A percentile compares a stretch with the other conserved stretches of the same genome.
phyloP scores from a whole-genome alignment of 2,888 invertebrate genomes.

The Neoitamus cyanurus region DNA sequence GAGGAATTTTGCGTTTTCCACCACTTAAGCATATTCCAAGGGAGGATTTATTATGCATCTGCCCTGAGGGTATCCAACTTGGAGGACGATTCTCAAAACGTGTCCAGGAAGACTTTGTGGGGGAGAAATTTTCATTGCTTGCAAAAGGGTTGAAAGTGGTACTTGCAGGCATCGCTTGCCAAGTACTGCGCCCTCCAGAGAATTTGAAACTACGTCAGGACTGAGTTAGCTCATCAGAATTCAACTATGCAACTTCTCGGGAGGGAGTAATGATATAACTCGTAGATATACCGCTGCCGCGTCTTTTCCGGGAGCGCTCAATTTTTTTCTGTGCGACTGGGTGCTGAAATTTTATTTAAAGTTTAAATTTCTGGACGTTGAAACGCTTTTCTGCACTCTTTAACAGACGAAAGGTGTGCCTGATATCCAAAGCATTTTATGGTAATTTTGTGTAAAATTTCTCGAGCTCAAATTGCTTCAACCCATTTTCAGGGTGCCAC shows the following conservation, averaged over 20 bases:
- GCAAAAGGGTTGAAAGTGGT: background rate
- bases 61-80: background rate
- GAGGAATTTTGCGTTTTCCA: background rate
- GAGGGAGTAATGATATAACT: background rate
- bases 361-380: background rate
- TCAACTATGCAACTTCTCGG: background rate
- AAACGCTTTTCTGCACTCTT: background rate
- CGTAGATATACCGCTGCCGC: background rate
- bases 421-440: background rate
- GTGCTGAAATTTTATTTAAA: background rate
- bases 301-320: background rate
- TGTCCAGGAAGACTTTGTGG: background rate
- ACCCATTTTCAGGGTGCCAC: background rate
- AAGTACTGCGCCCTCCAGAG: background rate
- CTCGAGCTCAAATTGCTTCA: background rate
- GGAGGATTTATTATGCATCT: background rate
- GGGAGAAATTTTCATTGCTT: background rate
- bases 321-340: background rate
- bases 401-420: background rate
- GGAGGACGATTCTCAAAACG: background rate
- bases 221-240: slow-evolving; percentile 5
- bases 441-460: background rate
- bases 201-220: background rate
- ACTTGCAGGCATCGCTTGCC: background rate
- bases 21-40: background rate